Percentiles rank a stretch among this genome's conserved stretches.
phyloP scores from a whole-genome alignment of 2,113 vertebrate genomes.

The Ondatra zibethicus region DNA sequence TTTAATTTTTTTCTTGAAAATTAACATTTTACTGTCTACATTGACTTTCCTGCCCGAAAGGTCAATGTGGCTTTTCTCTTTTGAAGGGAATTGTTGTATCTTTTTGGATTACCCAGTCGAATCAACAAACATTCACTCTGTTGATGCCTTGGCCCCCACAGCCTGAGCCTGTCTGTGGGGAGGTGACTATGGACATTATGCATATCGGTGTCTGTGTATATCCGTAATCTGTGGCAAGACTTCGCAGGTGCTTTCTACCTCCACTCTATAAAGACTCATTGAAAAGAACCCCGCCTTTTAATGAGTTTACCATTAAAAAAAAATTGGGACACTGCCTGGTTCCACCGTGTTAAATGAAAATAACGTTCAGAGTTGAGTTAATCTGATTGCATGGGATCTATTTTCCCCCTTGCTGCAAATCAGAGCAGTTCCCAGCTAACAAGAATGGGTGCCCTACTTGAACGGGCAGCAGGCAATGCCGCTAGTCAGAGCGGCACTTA shows the following conservation, averaged over 20 bases:
- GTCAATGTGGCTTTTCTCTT: background rate
- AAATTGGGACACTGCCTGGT: conserved; percentile 75
- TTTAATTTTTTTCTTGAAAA: conserved; percentile 6
- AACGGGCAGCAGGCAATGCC: conserved; percentile 81
- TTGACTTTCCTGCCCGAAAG: conserved; percentile 7
- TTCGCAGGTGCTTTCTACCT: conserved; percentile 30
- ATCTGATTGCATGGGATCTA: conserved; percentile 84
- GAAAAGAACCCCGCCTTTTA: conserved; percentile 57
- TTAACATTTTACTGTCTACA: background rate
- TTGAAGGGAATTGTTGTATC: conserved; percentile 36
- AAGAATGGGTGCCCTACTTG: conserved; percentile 89
- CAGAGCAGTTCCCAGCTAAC: conserved; percentile 87
- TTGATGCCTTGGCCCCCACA: background rate
- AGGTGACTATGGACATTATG: background rate
- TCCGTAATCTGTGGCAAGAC: conserved; percentile 7
- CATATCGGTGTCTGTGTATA: background rate
- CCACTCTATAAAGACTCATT: conserved; percentile 8
- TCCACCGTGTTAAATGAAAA: conserved; percentile 82
- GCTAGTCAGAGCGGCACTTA: conserved; percentile 87
- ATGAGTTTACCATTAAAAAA: conserved; percentile 78
- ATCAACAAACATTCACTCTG: background rate
- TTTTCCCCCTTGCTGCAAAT: conserved; percentile 86
- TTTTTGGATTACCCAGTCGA: conserved; percentile 9
- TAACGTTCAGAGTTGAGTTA: conserved; percentile 82
- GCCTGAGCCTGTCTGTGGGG: background rate